phyloP scores from a whole-genome alignment of 2,888 invertebrate species.

The Acleris emargana region DNA sequence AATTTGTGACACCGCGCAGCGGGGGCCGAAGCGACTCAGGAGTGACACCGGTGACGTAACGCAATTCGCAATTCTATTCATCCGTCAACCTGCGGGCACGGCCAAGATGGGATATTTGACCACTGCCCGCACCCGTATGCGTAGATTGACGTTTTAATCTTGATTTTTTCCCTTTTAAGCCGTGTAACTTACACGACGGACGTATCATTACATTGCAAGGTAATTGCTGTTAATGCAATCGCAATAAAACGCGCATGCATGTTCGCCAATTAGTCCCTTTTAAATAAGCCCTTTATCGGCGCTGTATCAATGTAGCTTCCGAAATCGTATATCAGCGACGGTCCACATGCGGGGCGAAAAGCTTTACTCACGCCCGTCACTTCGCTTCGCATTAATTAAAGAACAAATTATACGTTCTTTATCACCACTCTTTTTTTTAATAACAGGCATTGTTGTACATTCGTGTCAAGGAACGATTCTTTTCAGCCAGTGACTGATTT shows the following conservation, averaged over 20 bases:
- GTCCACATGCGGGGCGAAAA: constrained; percentile 73
- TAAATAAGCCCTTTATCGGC: constrained; percentile 71
- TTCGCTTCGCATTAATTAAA: constrained; percentile 73
- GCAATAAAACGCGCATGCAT: constrained; percentile 51
- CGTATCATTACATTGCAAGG: constrained; percentile 28
- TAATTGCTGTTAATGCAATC: constrained; percentile 46
- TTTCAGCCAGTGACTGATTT: constrained; percentile 78
- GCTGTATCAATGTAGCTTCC: constrained; percentile 63
- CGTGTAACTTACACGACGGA: constrained; percentile 22
- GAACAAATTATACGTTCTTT: constrained; percentile 78
- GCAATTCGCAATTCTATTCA: constrained; percentile 58
- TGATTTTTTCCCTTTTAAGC: constrained; percentile 29
- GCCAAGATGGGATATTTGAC: constrained; percentile 63
- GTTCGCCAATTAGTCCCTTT: constrained; percentile 71
- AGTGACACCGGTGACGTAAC: constrained; percentile 54
- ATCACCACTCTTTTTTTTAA: constrained; percentile 77
- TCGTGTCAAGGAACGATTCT: constrained; percentile 79
- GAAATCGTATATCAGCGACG: constrained; percentile 64
- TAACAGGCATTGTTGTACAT: constrained; percentile 79
- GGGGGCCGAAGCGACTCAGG: not conserved
- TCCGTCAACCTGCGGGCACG: constrained; percentile 56
- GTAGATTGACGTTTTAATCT: constrained; percentile 32
- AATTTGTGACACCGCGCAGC: constrained; percentile 33
- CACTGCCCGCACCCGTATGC: constrained; percentile 41
- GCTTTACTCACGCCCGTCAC: constrained; percentile 78